A percentile compares a stretch with the other conserved stretches of the same genome.
phyloP scores from a whole-genome alignment of 1,140 invertebrate species.

The Zophobas morio region DNA sequence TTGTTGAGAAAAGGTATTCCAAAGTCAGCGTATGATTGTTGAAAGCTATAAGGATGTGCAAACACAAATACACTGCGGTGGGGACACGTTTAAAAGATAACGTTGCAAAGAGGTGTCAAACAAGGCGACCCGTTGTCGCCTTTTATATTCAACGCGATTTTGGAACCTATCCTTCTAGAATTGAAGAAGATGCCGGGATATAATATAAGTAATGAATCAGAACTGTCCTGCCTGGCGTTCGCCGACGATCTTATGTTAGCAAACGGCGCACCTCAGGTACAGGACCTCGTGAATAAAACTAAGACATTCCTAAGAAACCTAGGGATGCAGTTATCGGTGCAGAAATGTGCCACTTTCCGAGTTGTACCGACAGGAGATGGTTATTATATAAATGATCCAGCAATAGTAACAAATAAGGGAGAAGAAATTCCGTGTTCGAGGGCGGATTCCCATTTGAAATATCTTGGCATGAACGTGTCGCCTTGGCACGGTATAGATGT shows the following conservation, averaged over 20 bases:
- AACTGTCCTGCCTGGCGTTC: conserved; percentile 58
- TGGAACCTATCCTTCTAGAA: conserved; percentile 59
- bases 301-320: too few species aligned
- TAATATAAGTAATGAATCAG: neutral
- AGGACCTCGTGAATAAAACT: too few species aligned
- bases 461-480: conserved; percentile 56
- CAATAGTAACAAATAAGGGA: conserved; percentile 42
- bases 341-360: too few species aligned
- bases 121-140: conserved; percentile 67
- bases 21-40: neutral
- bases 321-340: too few species aligned
- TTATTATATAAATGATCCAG: conserved; percentile 53
- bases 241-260: conserved; percentile 63
- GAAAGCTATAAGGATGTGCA: conserved; percentile 35
- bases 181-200: conserved; percentile 21
- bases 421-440: conserved; percentile 46
- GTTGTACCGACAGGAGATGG: conserved; percentile 27
- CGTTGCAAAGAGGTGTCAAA: conserved; percentile 63
- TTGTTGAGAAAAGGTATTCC: conserved; percentile 22
- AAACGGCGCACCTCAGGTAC: neutral
- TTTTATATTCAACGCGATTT: conserved; percentile 64
- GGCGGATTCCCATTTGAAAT: conserved; percentile 45
- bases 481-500: conserved; percentile 53
- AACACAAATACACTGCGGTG: conserved; percentile 5
- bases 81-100: conserved; percentile 7